Evolutionary conservation across 2,113 vertebrate genomes (phyloP).

Genomic region (Campylorhamphus procurvoides): DNA sequence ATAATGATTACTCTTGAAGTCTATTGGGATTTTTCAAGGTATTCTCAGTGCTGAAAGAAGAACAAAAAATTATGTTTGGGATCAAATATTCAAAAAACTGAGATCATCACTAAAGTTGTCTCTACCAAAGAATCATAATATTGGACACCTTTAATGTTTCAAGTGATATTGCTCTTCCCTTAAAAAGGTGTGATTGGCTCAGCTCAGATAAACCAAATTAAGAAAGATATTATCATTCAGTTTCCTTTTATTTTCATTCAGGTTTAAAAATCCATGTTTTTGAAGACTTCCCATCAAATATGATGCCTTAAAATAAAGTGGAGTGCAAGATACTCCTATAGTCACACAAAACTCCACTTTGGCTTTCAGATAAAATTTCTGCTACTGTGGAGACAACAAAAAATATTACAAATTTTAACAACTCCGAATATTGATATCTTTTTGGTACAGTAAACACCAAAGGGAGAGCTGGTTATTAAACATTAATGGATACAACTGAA

Average conservation of each 20-base stretch:
- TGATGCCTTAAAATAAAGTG: neutral
- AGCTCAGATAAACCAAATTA: neutral
- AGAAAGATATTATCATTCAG: neutral
- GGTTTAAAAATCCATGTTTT: neutral
- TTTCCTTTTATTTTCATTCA: neutral
- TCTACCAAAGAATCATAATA: neutral
- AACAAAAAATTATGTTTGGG: neutral
- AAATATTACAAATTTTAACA: neutral
- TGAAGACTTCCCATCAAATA: neutral
- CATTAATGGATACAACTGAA: constrained; percentile 1
- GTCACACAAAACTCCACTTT: neutral
- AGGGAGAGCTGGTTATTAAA: neutral
- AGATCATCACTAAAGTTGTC: neutral
- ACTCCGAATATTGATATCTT: neutral
- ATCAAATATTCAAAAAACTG: neutral
- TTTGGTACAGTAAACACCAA: neutral
- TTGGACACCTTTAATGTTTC: neutral
- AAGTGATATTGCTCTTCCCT: neutral
- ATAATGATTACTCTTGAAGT: neutral
- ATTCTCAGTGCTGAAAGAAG: neutral
- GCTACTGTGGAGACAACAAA: neutral
- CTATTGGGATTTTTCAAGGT: neutral
- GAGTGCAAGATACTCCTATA: neutral
- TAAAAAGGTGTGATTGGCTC: neutral
- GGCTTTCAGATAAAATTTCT: neutral